Evolutionary conservation across 2,888 invertebrate species (phyloP).

Genomic region (Agriopis marginaria): DNA sequence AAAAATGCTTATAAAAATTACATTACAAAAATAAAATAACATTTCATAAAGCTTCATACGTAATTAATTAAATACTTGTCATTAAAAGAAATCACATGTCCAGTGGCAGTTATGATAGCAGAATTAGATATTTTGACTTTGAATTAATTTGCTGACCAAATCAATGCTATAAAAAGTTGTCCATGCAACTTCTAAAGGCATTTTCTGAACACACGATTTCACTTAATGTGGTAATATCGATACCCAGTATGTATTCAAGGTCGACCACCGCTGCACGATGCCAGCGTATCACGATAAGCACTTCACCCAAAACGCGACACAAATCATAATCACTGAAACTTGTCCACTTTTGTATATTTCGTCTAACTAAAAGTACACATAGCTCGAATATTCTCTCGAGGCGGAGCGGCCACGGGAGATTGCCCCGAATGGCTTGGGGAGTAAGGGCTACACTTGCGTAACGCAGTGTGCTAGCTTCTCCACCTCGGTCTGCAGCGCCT

Average conservation of each 20-base stretch:
- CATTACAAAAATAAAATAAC: slow-evolving; percentile 63
- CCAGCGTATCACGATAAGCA: slow-evolving; percentile 32
- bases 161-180: neutral
- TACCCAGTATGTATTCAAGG: slow-evolving; percentile 19
- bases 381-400: slow-evolving; percentile 57
- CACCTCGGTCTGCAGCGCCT: slow-evolving; percentile 88
- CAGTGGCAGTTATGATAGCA: neutral
- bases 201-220: slow-evolving; percentile 32
- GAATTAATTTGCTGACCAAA: slow-evolving; percentile 4
- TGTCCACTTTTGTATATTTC: slow-evolving; percentile 27
- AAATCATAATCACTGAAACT: slow-evolving; percentile 33
- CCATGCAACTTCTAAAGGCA: slow-evolving; percentile 10
- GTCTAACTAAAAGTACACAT: slow-evolving; percentile 55
- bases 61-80: slow-evolving; percentile 33
- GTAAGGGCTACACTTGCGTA: slow-evolving; percentile 88
- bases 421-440: slow-evolving; percentile 44
- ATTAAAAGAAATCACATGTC: slow-evolving; percentile 33
- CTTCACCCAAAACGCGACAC: slow-evolving; percentile 25
- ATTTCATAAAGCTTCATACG: slow-evolving; percentile 54
- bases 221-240: slow-evolving; percentile 17
- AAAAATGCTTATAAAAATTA: slow-evolving; percentile 59
- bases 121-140: slow-evolving; percentile 1
- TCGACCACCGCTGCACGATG: slow-evolving; percentile 13
- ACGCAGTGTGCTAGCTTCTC: slow-evolving; percentile 90
- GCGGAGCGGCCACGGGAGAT: slow-evolving; percentile 45